phyloP scores from a whole-genome alignment of 37 sponge, comb jelly and placozoan species.

The Chondrilla cf. caribensis region DNA sequence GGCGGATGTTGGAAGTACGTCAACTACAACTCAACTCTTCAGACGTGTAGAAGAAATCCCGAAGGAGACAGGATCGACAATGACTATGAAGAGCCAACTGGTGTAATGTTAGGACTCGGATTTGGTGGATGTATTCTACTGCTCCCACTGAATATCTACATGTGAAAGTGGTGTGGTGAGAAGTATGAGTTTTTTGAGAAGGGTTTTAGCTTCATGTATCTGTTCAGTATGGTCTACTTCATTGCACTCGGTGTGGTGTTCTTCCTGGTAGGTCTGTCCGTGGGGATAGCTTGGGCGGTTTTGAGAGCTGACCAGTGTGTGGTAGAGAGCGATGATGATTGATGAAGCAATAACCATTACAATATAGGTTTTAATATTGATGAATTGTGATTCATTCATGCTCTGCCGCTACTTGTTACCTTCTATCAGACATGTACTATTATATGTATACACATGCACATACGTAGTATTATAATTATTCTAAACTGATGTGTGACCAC shows the following conservation, averaged over 20 bases:
- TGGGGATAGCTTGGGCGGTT: not conserved
- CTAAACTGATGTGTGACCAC: no score
- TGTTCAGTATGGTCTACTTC: conserved; percentile 5
- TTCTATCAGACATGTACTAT: no score
- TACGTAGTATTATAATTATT: no score
- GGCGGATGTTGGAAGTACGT: not conserved
- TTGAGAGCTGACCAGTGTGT: not conserved
- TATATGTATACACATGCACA: no score
- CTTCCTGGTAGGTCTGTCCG: not conserved
- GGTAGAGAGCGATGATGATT: not conserved
- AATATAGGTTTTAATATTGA: no score
- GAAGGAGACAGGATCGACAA: not conserved
- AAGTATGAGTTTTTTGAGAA: not conserved
- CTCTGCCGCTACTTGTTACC: no score
- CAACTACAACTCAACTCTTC: conserved; percentile 5
- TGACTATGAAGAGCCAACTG: not conserved
- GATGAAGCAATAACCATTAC: no score
- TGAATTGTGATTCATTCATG: no score
- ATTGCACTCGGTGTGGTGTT: not conserved
- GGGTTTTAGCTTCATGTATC: not conserved
- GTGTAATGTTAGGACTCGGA: conserved; percentile 7
- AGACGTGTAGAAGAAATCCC: conserved; percentile 5
- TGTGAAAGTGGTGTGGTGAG: not conserved
- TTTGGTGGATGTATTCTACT: not conserved
- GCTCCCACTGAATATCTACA: no score